Percentiles rank a stretch among this genome's conserved stretches.
phyloP scores from a whole-genome alignment of 1,140 invertebrate genomes.

The Lordiphosa stackelbergi region DNA sequence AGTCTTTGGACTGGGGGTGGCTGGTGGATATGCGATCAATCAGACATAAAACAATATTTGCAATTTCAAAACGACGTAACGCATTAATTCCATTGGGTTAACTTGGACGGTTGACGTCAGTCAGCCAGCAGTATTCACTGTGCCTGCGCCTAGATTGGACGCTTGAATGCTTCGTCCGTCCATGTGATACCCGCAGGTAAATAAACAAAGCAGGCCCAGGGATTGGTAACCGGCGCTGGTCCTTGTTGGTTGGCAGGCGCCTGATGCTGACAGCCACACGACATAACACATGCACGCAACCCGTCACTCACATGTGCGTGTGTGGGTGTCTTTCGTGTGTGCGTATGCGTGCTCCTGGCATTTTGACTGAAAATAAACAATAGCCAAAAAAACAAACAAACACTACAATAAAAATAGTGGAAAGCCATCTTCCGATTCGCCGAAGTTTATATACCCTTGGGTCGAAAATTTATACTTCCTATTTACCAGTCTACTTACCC shows the following conservation, averaged over 20 bases:
- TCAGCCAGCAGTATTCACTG: constrained; percentile 16
- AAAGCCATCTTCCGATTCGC: too few relatives aligned
- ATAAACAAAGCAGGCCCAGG: constrained; percentile 37
- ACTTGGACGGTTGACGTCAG: constrained; percentile 28
- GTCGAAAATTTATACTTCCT: too few relatives aligned
- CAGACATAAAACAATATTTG: constrained; percentile 69
- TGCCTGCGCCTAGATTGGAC: constrained; percentile 6
- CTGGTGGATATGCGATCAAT: constrained; percentile 43
- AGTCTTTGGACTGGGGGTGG: neutral
- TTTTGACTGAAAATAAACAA: constrained; percentile 66
- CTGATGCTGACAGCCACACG: constrained; percentile 52
- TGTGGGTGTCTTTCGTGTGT: constrained; percentile 5
- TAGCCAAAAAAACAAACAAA: constrained; percentile 25
- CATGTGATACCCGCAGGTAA: constrained; percentile 44
- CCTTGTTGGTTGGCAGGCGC: constrained; percentile 20
- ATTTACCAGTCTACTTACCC: too few relatives aligned
- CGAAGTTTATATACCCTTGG: too few relatives aligned
- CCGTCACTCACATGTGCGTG: constrained; percentile 30
- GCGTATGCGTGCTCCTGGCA: constrained; percentile 25
- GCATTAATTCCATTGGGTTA: constrained; percentile 46
- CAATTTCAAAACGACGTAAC: constrained; percentile 51
- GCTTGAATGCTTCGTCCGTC: constrained; percentile 28
- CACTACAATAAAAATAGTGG: too few relatives aligned
- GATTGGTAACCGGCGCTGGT: constrained; percentile 13
- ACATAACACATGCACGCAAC: constrained; percentile 36